phyloP scores from a whole-genome alignment of 1,140 invertebrate species.

The Trichonephila clavata region DNA sequence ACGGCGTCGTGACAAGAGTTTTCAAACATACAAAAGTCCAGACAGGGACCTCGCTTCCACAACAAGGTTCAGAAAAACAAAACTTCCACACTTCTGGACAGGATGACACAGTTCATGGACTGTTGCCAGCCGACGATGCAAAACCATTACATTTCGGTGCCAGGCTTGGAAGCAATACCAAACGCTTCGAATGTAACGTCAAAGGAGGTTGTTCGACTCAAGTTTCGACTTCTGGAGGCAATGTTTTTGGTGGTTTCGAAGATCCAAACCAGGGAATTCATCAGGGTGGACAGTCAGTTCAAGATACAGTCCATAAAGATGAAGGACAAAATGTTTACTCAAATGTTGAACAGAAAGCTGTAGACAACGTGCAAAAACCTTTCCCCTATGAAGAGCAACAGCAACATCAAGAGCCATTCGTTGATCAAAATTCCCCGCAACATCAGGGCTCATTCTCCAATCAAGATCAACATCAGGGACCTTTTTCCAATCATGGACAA shows the following conservation, averaged over 20 bases:
- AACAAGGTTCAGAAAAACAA: not conserved
- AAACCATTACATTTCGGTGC: not conserved
- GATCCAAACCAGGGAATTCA: not conserved
- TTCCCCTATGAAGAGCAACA: not conserved
- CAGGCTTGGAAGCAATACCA: not conserved
- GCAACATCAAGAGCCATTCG: not conserved
- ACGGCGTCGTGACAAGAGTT: not conserved
- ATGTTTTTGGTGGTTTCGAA: not conserved
- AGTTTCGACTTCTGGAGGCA: not conserved
- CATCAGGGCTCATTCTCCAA: too few species aligned
- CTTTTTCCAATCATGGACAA: not conserved
- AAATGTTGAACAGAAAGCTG: not conserved
- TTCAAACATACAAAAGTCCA: not conserved
- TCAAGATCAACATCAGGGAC: not conserved
- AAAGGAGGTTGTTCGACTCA: not conserved
- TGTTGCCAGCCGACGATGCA: conserved; percentile 1
- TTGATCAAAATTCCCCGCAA: not conserved
- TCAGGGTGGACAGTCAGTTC: not conserved
- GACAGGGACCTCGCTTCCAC: not conserved
- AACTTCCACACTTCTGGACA: not conserved
- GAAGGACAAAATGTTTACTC: not conserved
- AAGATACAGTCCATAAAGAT: not conserved
- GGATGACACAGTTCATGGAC: conserved; percentile 3
- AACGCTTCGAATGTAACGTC: not conserved
- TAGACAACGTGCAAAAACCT: not conserved